Percentiles rank a stretch among this genome's conserved stretches.
Conservation (phyloP, 2,113 vertebrate genomes). For the Casuarius casuarius region DNA sequence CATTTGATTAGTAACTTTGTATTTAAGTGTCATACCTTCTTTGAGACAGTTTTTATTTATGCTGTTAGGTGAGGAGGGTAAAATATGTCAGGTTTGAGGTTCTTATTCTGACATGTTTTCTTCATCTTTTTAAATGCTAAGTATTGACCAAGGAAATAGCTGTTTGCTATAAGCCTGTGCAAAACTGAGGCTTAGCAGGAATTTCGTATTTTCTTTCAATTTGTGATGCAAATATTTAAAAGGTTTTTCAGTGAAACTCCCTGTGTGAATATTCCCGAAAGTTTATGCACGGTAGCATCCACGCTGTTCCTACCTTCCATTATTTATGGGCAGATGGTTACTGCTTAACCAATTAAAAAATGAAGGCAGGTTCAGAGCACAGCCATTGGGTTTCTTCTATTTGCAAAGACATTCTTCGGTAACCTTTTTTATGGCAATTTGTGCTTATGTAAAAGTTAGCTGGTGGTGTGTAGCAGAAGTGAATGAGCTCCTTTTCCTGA, state of each 20-base stretch:
- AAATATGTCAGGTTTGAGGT: background rate
- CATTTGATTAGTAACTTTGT: background rate
- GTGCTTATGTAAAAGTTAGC: background rate
- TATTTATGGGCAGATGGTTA: background rate
- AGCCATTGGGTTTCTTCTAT: background rate
- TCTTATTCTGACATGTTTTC: background rate
- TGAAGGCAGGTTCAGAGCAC: background rate
- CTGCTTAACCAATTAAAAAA: background rate
- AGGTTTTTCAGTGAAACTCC: background rate
- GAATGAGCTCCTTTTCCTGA: background rate
- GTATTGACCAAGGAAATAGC: background rate
- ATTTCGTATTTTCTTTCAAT: background rate
- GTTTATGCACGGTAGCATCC: background rate
- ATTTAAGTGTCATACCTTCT: background rate
- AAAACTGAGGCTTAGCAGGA: background rate
- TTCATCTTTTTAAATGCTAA: background rate
- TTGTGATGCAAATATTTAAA: background rate
- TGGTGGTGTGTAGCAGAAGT: background rate
- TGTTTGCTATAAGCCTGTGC: background rate
- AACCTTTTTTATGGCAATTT: background rate
- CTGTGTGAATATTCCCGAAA: background rate
- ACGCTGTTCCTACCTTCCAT: background rate
- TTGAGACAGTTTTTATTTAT: background rate
- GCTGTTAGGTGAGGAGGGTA: background rate
- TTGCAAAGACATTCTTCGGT: background rate